Evolutionary conservation across 2,113 vertebrate genomes (phyloP), one percentile per base, ranked within the genome.

Genomic region (Myrmophylax atrothorax): DNA sequence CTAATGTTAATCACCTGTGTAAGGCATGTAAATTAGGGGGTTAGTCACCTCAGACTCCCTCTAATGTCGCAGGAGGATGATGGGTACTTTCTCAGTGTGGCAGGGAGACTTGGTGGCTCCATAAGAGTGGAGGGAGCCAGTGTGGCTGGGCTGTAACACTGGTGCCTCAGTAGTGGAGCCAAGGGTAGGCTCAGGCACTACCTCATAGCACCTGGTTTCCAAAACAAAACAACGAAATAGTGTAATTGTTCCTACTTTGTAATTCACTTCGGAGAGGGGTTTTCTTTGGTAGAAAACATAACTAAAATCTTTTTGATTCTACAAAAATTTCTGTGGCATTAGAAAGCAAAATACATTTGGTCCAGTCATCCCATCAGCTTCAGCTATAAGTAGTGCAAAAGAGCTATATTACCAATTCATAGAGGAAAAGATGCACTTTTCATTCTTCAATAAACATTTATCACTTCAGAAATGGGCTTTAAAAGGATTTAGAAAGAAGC

Each of bases 11-110:
- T 84, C 80, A 95, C 33, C 38, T 82, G 70, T 60, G 22, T 47
- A 64, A 95, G 76, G 68, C 38, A 90, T 70, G 76, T 78, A 95
- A 96, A 95, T 94, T 90, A 94, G 37, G 42, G 83, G 26, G 35
- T 95, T 93, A 95, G 86, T 93, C 91, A 90, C 59, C 42, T 95
- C 44, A 86, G 38, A 31, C 52, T 94, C 86, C 83, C 14, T 95
- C 86, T 95, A 92, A 93, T 77, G 89, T 97, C n/a, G 0, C 76
- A 78, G 89, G 38, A 90, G 47, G 73, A 84, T 84, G 89, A 90
- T 47, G 44, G 76, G 24, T 80, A 93, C 93, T 95, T 94, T 97
- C 94, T 92, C 86, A 92, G 56, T 16, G 18, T 67, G 33, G 3
- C 42, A 58, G 33, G 35, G 38, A 90, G 90, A 84, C 89, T 73